Percentiles rank a stretch among this genome's conserved stretches.
Conservation (phyloP, 2,113 vertebrate genomes). For the Heterochromis multidens region DNA sequence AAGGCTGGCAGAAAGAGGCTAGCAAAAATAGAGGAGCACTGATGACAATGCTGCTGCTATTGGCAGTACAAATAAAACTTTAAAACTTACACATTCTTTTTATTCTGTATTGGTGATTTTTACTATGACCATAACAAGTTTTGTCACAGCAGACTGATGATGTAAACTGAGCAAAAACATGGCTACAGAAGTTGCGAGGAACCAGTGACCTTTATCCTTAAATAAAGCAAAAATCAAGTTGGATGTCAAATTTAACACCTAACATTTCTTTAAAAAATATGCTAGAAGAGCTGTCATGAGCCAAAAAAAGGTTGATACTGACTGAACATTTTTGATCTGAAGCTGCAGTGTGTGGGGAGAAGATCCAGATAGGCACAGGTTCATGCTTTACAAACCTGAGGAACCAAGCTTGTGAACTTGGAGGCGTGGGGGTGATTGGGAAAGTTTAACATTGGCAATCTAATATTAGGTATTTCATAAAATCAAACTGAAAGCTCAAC, state of each 20-base stretch:
- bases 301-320: neutral
- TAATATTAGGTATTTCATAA: accelerated
- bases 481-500: neutral
- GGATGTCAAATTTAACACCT: no score
- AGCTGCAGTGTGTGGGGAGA: no score
- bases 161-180: neutral
- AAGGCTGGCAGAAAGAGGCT: constrained; percentile 59
- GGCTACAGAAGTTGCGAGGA: neutral
- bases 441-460: accelerated
- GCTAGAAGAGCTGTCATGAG: neutral
- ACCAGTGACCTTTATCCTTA: neutral
- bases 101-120: neutral
- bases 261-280: neutral
- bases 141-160: neutral
- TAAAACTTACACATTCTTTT: neutral
- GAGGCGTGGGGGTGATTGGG: neutral
- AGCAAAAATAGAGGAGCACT: neutral
- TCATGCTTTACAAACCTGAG: neutral
- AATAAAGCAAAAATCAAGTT: neutral
- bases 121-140: neutral
- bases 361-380: accelerated
- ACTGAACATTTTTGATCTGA: no score
- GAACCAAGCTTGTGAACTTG: accelerated
- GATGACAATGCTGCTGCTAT: neutral
- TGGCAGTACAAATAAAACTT: constrained; percentile 25